Conservation (phyloP, 1,140 invertebrate species). For the Drosophila funebris region DNA sequence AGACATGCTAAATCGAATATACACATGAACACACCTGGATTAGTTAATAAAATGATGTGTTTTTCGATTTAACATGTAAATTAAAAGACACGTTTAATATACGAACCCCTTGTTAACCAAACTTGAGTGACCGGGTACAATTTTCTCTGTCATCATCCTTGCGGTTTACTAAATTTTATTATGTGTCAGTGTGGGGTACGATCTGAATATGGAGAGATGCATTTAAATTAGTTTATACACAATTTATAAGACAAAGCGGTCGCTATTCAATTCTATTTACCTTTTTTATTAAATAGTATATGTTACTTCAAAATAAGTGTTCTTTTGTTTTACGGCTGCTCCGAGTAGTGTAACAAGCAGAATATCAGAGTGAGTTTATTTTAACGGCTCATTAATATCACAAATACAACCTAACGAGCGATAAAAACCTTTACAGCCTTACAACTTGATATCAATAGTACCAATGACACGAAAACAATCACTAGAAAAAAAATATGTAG, state of each 20-base stretch:
- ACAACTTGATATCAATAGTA: slow-evolving; percentile 76
- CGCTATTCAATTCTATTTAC: slow-evolving; percentile 5
- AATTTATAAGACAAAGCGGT: not conserved
- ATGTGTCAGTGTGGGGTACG: slow-evolving; percentile 20
- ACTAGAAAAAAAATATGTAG: slow-evolving; percentile 20
- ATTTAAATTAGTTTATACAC: slow-evolving; percentile 21
- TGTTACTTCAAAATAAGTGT: slow-evolving; percentile 13
- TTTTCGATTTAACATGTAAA: not conserved
- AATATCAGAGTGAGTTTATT: slow-evolving; percentile 24
- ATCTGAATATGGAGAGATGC: slow-evolving; percentile 35
- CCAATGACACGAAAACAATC: slow-evolving; percentile 49
- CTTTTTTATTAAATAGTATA: slow-evolving; percentile 12
- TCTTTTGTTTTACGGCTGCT: slow-evolving; percentile 18
- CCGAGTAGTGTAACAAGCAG: slow-evolving; percentile 14
- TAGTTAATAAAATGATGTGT: slow-evolving; percentile 2
- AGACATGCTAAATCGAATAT: not conserved
- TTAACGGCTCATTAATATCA: slow-evolving; percentile 44
- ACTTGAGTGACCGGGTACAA: slow-evolving; percentile 86
- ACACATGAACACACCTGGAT: not conserved
- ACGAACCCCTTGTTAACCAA: slow-evolving; percentile 85
- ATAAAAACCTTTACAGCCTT: slow-evolving; percentile 63
- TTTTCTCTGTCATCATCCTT: slow-evolving; percentile 86
- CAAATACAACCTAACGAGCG: slow-evolving; percentile 53
- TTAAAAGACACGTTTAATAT: slow-evolving; percentile 26
- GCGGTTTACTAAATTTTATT: slow-evolving; percentile 30